phyloP scores from a whole-genome alignment of 2,113 vertebrate genomes.

The Martes martes region DNA sequence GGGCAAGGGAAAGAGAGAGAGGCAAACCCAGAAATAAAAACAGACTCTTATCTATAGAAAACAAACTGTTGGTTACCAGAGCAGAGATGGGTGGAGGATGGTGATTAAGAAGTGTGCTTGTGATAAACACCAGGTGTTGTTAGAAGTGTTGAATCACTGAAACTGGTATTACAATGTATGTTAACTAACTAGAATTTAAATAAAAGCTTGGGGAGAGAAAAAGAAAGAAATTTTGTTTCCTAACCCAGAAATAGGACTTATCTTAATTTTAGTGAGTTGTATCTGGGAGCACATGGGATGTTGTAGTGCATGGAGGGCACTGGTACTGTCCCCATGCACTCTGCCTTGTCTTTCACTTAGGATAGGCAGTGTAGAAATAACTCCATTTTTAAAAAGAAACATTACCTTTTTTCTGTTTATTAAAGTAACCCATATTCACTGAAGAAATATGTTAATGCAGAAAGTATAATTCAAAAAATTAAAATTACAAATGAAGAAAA shows the following conservation, averaged over 20 bases:
- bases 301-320: background rate
- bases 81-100: background rate
- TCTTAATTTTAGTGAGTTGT: background rate
- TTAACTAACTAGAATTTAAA: background rate
- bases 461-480: background rate
- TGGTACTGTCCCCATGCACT: background rate
- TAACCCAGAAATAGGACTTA: background rate
- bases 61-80: background rate
- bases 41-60: background rate
- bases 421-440: background rate
- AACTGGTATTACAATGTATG: background rate
- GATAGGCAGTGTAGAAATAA: background rate
- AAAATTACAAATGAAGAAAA: background rate
- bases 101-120: background rate
- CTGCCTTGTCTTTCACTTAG: background rate
- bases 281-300: background rate
- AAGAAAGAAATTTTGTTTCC: background rate
- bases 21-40: background rate
- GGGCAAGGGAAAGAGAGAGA: background rate
- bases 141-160: background rate
- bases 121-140: background rate
- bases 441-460: background rate
- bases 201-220: background rate
- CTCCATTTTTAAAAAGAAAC: background rate
- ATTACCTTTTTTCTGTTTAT: background rate